These are phyloP conservation scores for Archips crataeganus DNA, from an alignment of 2,888 invertebrate genomes.

Conservation along the genomic window DNA sequence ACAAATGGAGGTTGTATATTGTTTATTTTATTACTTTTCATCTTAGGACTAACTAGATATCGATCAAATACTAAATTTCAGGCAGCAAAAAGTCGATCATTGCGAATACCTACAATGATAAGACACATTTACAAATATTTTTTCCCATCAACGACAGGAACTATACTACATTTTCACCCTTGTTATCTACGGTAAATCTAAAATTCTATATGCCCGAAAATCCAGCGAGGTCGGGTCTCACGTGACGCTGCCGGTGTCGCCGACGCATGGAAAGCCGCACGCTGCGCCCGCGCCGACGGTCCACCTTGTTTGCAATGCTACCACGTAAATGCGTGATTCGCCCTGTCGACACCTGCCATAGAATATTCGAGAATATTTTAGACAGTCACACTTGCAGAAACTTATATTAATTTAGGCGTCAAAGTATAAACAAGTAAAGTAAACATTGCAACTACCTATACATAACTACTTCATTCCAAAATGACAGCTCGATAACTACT, in stretches of 20 bases:
- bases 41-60: too few relatives aligned
- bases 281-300: background rate
- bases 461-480: too few relatives aligned
- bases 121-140: background rate
- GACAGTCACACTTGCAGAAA: background rate
- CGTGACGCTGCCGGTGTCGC: conserved; percentile 36
- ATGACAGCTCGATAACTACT: too few relatives aligned
- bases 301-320: conserved; percentile 48
- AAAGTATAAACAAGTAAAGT: too few relatives aligned
- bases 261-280: conserved; percentile 49
- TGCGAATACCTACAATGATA: background rate
- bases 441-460: too few relatives aligned
- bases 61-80: too few relatives aligned
- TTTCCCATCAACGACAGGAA: conserved; percentile 8
- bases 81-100: background rate
- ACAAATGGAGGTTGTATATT: too few relatives aligned
- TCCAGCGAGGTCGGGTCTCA: background rate
- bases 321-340: conserved; percentile 48
- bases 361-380: conserved; percentile 48
- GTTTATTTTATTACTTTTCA: too few relatives aligned
- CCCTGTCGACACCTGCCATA: conserved; percentile 42
- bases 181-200: conserved; percentile 7
- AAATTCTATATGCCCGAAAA: background rate
- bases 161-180: conserved; percentile 10
- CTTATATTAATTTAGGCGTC: background rate